A percentile compares a stretch with the other conserved stretches of the same genome.
Conservation (phyloP, 2,888 invertebrate species). For the Colletes collaris region DNA sequence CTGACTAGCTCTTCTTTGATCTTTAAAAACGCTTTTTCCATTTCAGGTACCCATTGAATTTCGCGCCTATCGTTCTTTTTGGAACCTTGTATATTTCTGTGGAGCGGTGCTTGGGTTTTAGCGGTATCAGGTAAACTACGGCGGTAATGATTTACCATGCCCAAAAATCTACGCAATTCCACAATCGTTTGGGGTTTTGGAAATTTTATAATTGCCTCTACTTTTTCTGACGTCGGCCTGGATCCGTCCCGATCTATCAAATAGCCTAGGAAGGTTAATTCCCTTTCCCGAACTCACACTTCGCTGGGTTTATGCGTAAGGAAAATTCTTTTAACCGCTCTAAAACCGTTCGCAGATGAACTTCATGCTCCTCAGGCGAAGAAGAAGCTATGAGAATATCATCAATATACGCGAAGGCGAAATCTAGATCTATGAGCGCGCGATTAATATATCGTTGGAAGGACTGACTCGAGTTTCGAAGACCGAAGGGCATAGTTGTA, state of each 20-base stretch:
- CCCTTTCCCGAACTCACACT: not conserved
- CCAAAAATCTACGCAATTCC: not conserved
- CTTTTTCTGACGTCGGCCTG: not conserved
- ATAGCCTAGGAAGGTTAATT: not conserved
- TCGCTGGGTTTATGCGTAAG: no score
- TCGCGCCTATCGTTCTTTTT: not conserved
- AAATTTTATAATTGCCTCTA: not conserved
- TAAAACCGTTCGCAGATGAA: not conserved
- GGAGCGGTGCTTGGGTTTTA: not conserved
- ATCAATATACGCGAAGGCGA: not conserved
- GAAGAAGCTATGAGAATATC: not conserved
- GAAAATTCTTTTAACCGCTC: no score
- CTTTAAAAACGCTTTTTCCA: no score
- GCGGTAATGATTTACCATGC: not conserved
- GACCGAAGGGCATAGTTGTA: not conserved
- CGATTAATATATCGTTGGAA: slow-evolving; percentile 9
- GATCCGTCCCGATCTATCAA: not conserved
- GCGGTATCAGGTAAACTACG: not conserved
- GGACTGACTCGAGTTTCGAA: slow-evolving; percentile 1
- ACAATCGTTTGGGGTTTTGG: not conserved
- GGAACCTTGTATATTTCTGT: not conserved
- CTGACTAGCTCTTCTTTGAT: no score
- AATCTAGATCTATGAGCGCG: not conserved
- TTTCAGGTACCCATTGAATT: no score
- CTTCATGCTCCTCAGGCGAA: not conserved